Evolutionary conservation across 2,888 invertebrate species (phyloP), one percentile per base, ranked within the genome.

Genomic region (Meganola albula): DNA sequence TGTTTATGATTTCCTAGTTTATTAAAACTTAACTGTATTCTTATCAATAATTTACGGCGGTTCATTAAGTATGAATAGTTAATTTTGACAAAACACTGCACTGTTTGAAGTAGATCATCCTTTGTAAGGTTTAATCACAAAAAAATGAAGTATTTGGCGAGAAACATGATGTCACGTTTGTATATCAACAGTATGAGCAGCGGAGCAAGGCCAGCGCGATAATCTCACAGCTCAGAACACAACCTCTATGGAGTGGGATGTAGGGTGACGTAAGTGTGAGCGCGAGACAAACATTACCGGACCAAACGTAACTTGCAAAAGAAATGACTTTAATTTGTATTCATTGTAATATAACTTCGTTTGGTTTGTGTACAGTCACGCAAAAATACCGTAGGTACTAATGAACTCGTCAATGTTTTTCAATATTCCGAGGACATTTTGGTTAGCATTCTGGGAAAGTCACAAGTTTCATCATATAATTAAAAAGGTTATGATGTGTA

Each of bases 101-200:
- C n/a, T n/a, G n/a, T n/a, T n/a, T n/a, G n/a, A n/a, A n/a, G n/a
- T 23, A 3, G 20, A 29, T 12, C 6, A 20, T 27, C 2, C 31
- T 7, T 26, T 31, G 7, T 7, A 18, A 28, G 24, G 34, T 51
- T 40, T 28, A 51, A 54, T 47, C 40, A 45, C 42, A 48, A 44
- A 58, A 53, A 47, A 47, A 42, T 44, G 44, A 38, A 44, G 42
- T 52, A 53, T 60, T 62, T 49, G 46, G 53, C 37, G 61, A 49
- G 47, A 48, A 58, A 56, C 52, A 53, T 80, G 82, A 82, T 80
- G 77, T 82, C 79, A 82, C 68, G n/a, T 63, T 61, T 65, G 63
- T 67, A 58, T 68, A 71, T 60, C 64, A 70, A 67, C 71, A 69
- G 58, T 45, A 41, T 45, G 42, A 41, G 67, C 52, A 69, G 62